Conservation (phyloP, 1,140 invertebrate genomes). For the Bombus consobrinus region DNA sequence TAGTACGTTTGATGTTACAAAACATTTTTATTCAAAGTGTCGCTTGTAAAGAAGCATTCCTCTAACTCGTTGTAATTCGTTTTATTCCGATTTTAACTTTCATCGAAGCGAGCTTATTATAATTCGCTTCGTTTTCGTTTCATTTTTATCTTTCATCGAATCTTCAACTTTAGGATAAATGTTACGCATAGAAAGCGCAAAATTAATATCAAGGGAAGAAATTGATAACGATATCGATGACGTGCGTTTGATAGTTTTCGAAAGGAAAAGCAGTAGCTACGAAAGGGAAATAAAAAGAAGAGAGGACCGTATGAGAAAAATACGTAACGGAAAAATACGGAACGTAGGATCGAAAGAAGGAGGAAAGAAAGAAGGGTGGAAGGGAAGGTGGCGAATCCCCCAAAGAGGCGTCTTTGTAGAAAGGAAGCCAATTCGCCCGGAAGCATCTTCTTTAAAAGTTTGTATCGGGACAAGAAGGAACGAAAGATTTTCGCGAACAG, state of each 20-base stretch:
- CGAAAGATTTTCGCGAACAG: slow-evolving; percentile 52
- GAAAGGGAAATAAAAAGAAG: not conserved
- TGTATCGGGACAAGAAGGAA: slow-evolving; percentile 73
- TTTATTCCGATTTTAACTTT: no score
- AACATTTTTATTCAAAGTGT: no score
- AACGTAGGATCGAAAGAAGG: slow-evolving; percentile 9
- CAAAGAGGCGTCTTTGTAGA: slow-evolving; percentile 69
- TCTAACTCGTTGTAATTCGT: no score
- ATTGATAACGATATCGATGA: slow-evolving; percentile 75
- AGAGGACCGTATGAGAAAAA: not conserved
- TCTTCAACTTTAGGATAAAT: not conserved
- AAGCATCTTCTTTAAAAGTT: slow-evolving; percentile 81
- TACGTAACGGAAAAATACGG: not conserved
- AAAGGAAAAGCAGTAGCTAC: not conserved
- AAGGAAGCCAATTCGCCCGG: slow-evolving; percentile 77
- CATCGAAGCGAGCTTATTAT: no score
- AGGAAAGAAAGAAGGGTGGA: slow-evolving; percentile 2
- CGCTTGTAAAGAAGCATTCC: no score
- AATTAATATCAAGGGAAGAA: slow-evolving; percentile 69
- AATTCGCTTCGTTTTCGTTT: not conserved
- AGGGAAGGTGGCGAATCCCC: slow-evolving; percentile 53
- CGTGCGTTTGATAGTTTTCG: slow-evolving; percentile 64
- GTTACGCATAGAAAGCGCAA: slow-evolving; percentile 49
- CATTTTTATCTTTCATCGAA: slow-evolving; percentile 17
- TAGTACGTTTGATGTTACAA: no score